Conservation (phyloP, 92 coral and sea anemone genomes). For the Palythoa caribaeorum region DNA sequence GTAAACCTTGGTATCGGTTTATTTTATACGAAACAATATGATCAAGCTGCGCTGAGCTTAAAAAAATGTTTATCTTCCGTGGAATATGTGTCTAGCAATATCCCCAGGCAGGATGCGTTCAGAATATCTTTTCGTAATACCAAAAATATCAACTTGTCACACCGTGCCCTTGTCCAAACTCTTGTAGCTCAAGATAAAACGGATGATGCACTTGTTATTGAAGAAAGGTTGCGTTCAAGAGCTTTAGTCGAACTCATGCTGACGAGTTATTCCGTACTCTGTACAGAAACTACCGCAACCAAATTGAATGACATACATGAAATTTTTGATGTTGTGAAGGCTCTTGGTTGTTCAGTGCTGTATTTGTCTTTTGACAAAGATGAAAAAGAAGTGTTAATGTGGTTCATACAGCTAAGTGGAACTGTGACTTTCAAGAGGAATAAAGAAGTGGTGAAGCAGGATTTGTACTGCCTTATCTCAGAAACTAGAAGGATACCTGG, state of each 20-base stretch:
- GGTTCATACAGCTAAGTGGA: slow-evolving; percentile 3
- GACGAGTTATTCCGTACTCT: background rate
- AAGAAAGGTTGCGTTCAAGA: background rate
- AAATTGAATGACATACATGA: background rate
- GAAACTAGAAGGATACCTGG: background rate
- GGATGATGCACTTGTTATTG: background rate
- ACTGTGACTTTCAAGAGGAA: background rate
- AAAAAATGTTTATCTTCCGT: background rate
- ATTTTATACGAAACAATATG: background rate
- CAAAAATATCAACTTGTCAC: background rate
- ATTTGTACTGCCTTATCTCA: background rate
- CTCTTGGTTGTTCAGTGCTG: background rate
- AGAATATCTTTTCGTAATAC: background rate
- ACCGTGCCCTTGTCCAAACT: background rate
- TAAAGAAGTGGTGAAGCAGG: background rate
- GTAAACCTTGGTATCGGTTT: background rate
- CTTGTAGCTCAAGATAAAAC: background rate
- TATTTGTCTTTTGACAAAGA: background rate
- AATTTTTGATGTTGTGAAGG: background rate
- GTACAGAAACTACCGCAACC: background rate
- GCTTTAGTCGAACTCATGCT: slow-evolving; percentile 3
- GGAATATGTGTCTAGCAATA: background rate
- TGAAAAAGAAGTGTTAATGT: background rate
- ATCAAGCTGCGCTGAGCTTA: background rate
- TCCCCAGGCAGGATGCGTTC: slow-evolving; percentile 1